Evolutionary conservation across 2,888 invertebrate genomes (phyloP).

Genomic region (Rapana venosa): DNA sequence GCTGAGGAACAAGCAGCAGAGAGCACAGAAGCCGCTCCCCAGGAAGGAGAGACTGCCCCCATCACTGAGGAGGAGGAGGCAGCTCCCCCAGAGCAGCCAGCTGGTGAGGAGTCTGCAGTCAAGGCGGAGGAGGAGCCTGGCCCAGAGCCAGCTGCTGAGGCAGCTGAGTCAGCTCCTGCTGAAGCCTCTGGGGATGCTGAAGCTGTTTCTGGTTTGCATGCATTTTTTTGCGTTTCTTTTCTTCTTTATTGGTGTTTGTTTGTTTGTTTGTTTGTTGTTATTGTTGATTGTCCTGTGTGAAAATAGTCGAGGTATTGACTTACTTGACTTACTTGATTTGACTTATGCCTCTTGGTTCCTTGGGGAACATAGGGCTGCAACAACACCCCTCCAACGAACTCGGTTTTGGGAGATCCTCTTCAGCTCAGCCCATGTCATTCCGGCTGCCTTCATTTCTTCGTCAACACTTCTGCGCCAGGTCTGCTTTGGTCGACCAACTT

Average conservation of each 20-base stretch:
- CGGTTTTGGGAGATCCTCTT: too few species aligned
- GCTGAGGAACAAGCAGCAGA: slow-evolving; percentile 38
- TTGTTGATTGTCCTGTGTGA: not conserved
- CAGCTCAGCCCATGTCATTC: too few species aligned
- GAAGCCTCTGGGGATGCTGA: slow-evolving; percentile 42
- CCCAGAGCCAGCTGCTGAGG: slow-evolving; percentile 36
- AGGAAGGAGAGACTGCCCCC: slow-evolving; percentile 7
- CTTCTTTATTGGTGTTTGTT: not conserved
- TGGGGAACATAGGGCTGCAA: too few species aligned
- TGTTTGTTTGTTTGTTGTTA: not conserved
- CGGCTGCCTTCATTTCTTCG: too few species aligned
- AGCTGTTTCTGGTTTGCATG: slow-evolving; percentile 41
- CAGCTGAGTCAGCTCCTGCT: slow-evolving; percentile 46
- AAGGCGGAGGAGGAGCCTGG: slow-evolving; percentile 5
- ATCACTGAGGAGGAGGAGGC: slow-evolving; percentile 29
- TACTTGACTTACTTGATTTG: too few species aligned
- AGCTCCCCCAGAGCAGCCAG: slow-evolving; percentile 10
- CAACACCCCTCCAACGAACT: too few species aligned
- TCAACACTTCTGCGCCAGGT: too few species aligned
- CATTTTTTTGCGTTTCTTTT: not conserved
- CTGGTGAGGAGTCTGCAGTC: slow-evolving; percentile 31
- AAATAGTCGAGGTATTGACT: not conserved
- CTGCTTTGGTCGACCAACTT: too few species aligned
- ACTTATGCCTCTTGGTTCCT: too few species aligned
- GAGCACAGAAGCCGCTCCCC: slow-evolving; percentile 20